Conservation (phyloP, 2,888 invertebrate genomes). For the Phengaris alcon region DNA sequence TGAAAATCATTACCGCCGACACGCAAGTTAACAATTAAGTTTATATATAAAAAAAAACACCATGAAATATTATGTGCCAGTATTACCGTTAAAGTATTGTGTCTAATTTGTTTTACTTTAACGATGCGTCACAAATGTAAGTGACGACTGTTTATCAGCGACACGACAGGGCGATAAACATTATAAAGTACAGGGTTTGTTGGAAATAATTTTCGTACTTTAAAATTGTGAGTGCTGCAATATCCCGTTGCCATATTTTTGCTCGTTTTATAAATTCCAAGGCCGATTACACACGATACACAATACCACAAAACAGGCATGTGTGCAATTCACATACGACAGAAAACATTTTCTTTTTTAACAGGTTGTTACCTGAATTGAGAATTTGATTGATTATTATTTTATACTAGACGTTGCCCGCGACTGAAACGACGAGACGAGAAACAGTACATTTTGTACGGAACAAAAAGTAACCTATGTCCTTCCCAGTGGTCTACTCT, state of each 20-base stretch:
- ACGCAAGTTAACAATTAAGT: slow-evolving; percentile 61
- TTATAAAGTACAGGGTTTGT: slow-evolving; percentile 2
- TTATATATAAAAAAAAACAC: slow-evolving; percentile 4
- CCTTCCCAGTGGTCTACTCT: no score
- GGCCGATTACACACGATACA: not conserved
- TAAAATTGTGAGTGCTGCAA: not conserved
- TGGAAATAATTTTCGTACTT: not conserved
- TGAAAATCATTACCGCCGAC: slow-evolving; percentile 36
- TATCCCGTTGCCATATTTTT: not conserved
- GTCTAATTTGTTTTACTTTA: slow-evolving; percentile 23
- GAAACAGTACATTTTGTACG: no score
- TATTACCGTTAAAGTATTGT: slow-evolving; percentile 13
- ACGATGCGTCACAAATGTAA: slow-evolving; percentile 15
- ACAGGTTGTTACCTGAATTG: no score
- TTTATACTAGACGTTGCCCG: no score
- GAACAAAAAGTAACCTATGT: no score
- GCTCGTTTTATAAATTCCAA: not conserved
- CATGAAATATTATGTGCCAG: slow-evolving; percentile 42
- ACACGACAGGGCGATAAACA: slow-evolving; percentile 18
- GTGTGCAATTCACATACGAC: no score
- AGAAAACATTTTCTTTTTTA: no score
- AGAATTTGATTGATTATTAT: no score
- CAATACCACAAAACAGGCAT: no score
- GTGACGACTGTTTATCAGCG: slow-evolving; percentile 14
- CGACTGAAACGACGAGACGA: no score